Evolutionary conservation across 2,797 vertebrate genomes (phyloP).

Genomic region (Esox lucius): DNA sequence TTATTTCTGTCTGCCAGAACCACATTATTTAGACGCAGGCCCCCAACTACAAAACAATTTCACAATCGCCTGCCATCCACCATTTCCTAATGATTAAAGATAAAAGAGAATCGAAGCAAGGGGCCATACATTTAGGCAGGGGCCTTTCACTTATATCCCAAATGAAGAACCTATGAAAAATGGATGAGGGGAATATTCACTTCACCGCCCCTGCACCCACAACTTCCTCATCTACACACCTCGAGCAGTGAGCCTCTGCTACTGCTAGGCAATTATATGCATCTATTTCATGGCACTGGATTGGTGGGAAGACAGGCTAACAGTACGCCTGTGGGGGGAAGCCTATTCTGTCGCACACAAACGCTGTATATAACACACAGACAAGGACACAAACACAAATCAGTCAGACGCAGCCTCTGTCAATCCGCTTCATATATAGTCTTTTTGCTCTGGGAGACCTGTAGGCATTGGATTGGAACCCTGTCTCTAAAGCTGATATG

Average conservation of each 20-base stretch:
- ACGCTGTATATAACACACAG: slow-evolving; percentile 3
- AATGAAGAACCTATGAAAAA: slow-evolving; percentile 79
- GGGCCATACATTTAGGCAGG: slow-evolving; percentile 57
- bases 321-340: too few relatives aligned
- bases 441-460: too few relatives aligned
- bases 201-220: slow-evolving; percentile 55
- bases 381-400: background rate
- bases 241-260: background rate
- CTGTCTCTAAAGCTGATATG: background rate
- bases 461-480: background rate
- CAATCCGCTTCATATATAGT: background rate
- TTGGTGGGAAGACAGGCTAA: background rate
- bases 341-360: background rate
- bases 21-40: too few relatives aligned
- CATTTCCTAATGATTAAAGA: slow-evolving; percentile 69
- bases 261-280: background rate
- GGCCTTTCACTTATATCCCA: slow-evolving; percentile 59
- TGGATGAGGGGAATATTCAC: slow-evolving; percentile 80
- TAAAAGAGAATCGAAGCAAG: slow-evolving; percentile 73
- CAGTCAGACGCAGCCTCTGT: background rate
- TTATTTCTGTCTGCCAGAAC: too few relatives aligned
- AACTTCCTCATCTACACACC: background rate
- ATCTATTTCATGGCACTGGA: slow-evolving; percentile 5
- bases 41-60: background rate
- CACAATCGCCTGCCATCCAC: slow-evolving; percentile 11